A percentile compares a stretch with the other conserved stretches of the same genome.
Conservation (phyloP, 1,140 invertebrate genomes). For the Bathynomus jamesi region DNA sequence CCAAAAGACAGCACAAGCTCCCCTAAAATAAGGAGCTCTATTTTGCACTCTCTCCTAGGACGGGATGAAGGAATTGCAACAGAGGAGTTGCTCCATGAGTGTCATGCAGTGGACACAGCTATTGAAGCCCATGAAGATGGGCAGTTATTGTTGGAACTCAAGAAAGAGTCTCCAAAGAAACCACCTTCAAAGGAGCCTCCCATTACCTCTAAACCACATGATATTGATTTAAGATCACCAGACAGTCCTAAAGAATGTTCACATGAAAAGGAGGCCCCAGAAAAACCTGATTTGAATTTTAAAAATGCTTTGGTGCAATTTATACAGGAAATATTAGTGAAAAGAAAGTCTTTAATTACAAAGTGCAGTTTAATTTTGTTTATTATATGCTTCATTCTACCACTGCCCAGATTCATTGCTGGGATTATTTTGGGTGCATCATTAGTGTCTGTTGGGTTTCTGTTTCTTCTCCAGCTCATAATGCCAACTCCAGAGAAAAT, state of each 20-base stretch:
- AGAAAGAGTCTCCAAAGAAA: too few species aligned
- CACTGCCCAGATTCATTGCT: neutral
- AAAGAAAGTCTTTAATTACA: neutral
- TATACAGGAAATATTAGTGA: too few species aligned
- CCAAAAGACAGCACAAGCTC: neutral
- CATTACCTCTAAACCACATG: too few species aligned
- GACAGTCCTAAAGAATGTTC: too few species aligned
- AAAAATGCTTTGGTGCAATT: too few species aligned
- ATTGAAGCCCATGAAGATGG: neutral
- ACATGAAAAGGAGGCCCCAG: too few species aligned
- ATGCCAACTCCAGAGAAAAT: too few species aligned
- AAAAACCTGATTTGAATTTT: too few species aligned
- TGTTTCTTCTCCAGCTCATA: too few species aligned
- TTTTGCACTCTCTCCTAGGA: neutral
- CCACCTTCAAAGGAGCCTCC: too few species aligned
- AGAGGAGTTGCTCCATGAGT: neutral
- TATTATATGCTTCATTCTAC: neutral
- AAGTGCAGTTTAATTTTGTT: neutral
- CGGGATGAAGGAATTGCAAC: neutral
- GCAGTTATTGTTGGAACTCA: neutral
- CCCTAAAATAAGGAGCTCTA: neutral
- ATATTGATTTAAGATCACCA: too few species aligned
- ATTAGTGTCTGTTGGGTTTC: too few species aligned
- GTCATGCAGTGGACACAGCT: neutral
- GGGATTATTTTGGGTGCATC: neutral